Conservation (phyloP, 2,888 invertebrate species). For the Drymonia ruficornis region DNA sequence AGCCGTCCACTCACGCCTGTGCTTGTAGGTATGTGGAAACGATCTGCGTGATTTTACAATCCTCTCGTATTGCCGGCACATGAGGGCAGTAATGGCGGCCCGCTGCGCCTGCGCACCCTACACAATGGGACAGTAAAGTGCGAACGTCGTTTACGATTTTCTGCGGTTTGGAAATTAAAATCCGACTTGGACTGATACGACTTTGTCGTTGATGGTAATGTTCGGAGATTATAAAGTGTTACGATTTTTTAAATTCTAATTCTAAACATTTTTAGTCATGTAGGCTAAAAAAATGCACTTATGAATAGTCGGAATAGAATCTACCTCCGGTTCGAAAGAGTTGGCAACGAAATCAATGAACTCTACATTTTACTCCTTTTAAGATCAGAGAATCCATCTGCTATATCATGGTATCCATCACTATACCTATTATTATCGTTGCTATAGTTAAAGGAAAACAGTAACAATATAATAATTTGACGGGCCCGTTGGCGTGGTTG, state of each 20-base stretch:
- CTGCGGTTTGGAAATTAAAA: conserved; percentile 85
- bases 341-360: no score
- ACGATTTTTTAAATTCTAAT: conserved; percentile 6
- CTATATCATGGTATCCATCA: no score
- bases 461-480: no score
- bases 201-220: conserved; percentile 25
- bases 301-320: no score
- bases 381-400: no score
- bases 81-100: conserved; percentile 58
- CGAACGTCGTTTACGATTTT: conserved; percentile 74
- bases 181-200: conserved; percentile 69
- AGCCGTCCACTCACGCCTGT: conserved; percentile 33
- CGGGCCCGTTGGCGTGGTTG: no score
- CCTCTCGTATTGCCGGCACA: conserved; percentile 49
- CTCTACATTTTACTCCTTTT: no score
- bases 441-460: no score
- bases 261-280: no score
- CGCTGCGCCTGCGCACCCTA: conserved; percentile 40
- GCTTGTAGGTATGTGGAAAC: conserved; percentile 41
- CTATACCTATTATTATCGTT: no score
- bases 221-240: conserved; percentile 14
- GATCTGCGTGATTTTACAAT: conserved; percentile 59
- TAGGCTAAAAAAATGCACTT: no score
- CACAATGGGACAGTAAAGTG: conserved; percentile 82
- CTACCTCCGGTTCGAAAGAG: no score